Conservation (phyloP, 2,797 vertebrate genomes). For the Enoplosus armatus region DNA sequence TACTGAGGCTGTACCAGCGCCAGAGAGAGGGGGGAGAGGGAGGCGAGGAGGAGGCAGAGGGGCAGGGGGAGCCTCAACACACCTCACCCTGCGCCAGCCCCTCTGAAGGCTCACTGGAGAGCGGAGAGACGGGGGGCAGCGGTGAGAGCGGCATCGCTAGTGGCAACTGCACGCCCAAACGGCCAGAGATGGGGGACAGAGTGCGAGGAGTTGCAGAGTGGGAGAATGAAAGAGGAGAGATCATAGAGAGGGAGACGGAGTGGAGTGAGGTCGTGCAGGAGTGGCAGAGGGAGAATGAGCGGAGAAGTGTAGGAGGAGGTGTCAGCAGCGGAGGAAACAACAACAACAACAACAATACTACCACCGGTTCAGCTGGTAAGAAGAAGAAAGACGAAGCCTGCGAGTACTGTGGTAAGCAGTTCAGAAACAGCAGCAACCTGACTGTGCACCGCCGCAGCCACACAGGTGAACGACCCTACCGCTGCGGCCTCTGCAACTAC, state of each 20-base stretch:
- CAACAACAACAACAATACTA: background rate
- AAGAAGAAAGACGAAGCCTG: constrained; percentile 87
- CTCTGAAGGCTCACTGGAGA: constrained; percentile 87
- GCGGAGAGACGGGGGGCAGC: constrained; percentile 86
- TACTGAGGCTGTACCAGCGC: constrained; percentile 79
- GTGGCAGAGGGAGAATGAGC: constrained; percentile 83
- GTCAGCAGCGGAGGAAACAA: constrained; percentile 10
- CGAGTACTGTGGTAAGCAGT: constrained; percentile 85
- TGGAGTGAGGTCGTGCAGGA: constrained; percentile 79
- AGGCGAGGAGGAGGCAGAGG: constrained; percentile 78
- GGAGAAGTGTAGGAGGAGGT: constrained; percentile 49
- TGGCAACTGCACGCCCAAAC: constrained; percentile 87
- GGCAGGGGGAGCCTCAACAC: constrained; percentile 78
- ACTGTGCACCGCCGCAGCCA: constrained; percentile 88
- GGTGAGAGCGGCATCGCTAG: constrained; percentile 90
- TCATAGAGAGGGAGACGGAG: constrained; percentile 67
- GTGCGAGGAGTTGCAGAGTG: constrained; percentile 62
- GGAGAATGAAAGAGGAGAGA: constrained; percentile 73
- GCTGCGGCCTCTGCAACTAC: constrained; percentile 89
- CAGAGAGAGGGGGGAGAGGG: constrained; percentile 59
- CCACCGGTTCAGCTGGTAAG: constrained; percentile 38
- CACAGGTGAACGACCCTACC: constrained; percentile 90
- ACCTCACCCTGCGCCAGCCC: constrained; percentile 87
- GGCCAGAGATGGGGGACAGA: constrained; percentile 74
- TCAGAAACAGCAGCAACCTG: constrained; percentile 88